Evolutionary conservation across 2,113 vertebrate genomes (phyloP), one percentile per base, ranked within the genome.

Genomic region (Myotis davidii): DNA sequence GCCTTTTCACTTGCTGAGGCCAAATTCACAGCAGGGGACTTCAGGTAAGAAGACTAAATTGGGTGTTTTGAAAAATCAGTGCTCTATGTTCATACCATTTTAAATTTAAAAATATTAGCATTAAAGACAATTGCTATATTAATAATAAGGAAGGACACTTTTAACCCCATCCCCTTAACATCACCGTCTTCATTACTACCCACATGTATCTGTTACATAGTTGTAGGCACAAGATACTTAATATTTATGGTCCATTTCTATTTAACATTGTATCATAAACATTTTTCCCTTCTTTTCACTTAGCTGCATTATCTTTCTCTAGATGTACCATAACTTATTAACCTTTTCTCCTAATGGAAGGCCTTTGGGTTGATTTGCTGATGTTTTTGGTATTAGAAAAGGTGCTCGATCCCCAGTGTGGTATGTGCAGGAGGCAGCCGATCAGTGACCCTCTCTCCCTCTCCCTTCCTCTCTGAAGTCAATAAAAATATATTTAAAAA

Each of bases 1-100:
- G 99, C 99, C 56, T 99, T 99, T 97, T 99, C 99, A 59, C 98
- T 99, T 96, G 99, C 99, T 32, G 99, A 99, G 97, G 99, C 99
- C 65, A 99, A 99, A 95, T 99, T 99, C 98, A 99, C 99, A 69
- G 99, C 99, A 85, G 99, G 99, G 95, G 99, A 99, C 98, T 99
- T 99, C 98, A 99, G 99, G 99, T 99, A 94, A 98, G 97, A 86
- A 52, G 32, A 59, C 29, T 29, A n/a, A 56, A 9, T 39, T 9
- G 48, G 39, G 4, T 45, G 45, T 90, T 92, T 95, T 61, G n/a
- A 77, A 91, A 92, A 94, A 86, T 54, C 8, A 59, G 23, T 86
- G 16, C 32, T 83, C 94, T 39, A 39, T 37, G 37, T 39, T 95
- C 69, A 79, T 69, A 85, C 20, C 1, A 59, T 67, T 93, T 79